Percentiles rank a stretch among this genome's conserved stretches.
These are phyloP conservation scores for Enoplosus armatus DNA, from an alignment of 2,797 vertebrate species.

Conservation along the genomic window DNA sequence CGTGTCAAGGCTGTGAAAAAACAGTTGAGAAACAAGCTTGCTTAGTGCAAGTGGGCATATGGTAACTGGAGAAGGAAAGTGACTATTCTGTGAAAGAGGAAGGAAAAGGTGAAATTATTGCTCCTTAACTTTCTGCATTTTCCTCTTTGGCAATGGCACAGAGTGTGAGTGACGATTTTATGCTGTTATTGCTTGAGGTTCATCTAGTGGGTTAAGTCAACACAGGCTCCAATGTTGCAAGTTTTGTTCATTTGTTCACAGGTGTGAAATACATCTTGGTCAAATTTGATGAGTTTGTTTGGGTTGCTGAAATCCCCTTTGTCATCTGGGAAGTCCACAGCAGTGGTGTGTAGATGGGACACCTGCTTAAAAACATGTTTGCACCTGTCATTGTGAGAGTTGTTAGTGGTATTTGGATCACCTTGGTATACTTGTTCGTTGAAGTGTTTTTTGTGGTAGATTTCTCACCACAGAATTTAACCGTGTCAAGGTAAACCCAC, in stretches of 20 bases:
- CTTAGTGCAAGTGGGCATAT: not conserved
- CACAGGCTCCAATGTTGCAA: not conserved
- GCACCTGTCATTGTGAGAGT: conserved; percentile 65
- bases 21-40: not conserved
- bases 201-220: not conserved
- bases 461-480: conserved; percentile 24
- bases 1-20: not conserved
- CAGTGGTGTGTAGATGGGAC: conserved; percentile 16
- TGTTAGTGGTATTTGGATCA: conserved; percentile 1
- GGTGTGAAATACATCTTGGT: conserved; percentile 31
- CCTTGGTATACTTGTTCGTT: not conserved
- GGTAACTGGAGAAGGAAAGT: no score
- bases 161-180: no score
- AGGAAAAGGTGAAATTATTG: no score
- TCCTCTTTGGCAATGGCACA: not conserved
- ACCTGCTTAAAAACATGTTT: conserved; percentile 50
- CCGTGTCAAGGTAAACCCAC: not conserved
- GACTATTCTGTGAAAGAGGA: no score
- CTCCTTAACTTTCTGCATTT: no score
- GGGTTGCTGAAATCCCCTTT: conserved; percentile 68
- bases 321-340: conserved; percentile 67
- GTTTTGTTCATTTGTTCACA: conserved; percentile 27
- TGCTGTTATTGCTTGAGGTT: no score
- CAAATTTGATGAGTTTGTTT: conserved; percentile 5
- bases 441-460: conserved; percentile 14